A percentile compares a stretch with the other conserved stretches of the same genome.
phyloP scores from a whole-genome alignment of 2,888 invertebrate genomes.

The Brachyopa scutellaris region DNA sequence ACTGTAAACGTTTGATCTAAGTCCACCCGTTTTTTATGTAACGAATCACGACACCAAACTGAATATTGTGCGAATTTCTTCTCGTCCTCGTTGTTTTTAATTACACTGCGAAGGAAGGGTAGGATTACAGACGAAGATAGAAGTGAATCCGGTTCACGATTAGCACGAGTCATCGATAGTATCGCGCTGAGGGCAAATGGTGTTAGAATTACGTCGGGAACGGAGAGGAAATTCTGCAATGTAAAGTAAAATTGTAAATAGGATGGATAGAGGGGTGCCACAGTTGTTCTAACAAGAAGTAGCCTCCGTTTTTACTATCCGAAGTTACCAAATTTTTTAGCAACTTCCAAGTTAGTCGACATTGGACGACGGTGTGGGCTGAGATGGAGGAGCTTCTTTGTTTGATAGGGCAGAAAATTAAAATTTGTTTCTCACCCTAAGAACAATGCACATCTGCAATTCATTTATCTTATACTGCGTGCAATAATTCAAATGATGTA shows the following conservation, averaged over 20 bases:
- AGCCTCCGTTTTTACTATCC: too few species aligned
- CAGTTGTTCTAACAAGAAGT: too few species aligned
- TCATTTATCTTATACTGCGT: conserved; percentile 80
- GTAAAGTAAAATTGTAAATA: conserved; percentile 53
- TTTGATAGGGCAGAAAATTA: too few species aligned
- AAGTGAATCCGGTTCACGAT: conserved; percentile 80
- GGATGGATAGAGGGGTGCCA: too few species aligned
- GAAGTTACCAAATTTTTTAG: too few species aligned
- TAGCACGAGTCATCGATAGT: conserved; percentile 81
- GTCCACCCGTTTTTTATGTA: conserved; percentile 77
- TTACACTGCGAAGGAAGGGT: conserved; percentile 79
- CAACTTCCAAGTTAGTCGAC: too few species aligned
- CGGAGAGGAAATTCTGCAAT: conserved; percentile 82
- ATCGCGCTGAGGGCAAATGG: conserved; percentile 86
- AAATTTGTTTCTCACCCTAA: conserved; percentile 78
- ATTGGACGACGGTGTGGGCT: too few species aligned
- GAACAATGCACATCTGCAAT: conserved; percentile 77
- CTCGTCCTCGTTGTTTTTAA: conserved; percentile 82
- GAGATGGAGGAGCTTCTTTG: too few species aligned
- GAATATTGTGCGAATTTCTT: conserved; percentile 80
- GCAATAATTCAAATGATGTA: conserved; percentile 83
- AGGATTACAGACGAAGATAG: conserved; percentile 78
- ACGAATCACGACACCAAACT: conserved; percentile 83
- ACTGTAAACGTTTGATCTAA: conserved; percentile 78
- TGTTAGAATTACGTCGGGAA: conserved; percentile 85